A percentile compares a stretch with the other conserved stretches of the same genome.
Conservation (phyloP, 1,140 invertebrate genomes). For the Schlechtendalia chinensis region DNA sequence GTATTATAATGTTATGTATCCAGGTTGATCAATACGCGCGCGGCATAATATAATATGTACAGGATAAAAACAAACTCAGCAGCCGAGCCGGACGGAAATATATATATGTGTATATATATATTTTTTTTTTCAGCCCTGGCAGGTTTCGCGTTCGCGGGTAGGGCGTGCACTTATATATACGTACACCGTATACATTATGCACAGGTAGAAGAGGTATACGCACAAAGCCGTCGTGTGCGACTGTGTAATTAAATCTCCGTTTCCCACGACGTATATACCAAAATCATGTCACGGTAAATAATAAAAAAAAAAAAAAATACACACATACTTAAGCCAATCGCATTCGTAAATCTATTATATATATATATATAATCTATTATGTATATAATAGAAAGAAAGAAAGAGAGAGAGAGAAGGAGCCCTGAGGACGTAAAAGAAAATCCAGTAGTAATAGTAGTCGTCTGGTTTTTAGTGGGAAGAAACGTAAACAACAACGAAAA, state of each 20-base stretch:
- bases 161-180: background rate
- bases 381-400: background rate
- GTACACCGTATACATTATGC: background rate
- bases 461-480: background rate
- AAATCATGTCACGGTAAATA: conserved; percentile 18
- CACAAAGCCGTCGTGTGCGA: conserved; percentile 1
- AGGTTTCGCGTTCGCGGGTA: background rate
- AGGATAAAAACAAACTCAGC: background rate
- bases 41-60: background rate
- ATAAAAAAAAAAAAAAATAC: conserved; percentile 7
- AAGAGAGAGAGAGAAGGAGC: background rate
- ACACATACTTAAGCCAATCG: conserved; percentile 8
- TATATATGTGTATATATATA: background rate
- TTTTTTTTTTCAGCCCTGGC: conserved; percentile 12
- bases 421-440: background rate
- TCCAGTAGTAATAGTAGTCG: background rate
- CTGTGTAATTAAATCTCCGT: conserved; percentile 20
- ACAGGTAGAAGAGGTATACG: background rate
- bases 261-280: background rate
- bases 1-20: conserved; percentile 20
- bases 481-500: background rate
- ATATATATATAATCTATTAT: too few species aligned
- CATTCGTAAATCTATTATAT: background rate
- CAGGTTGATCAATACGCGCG: conserved; percentile 16
- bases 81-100: too few species aligned